Evolutionary conservation across 2,113 vertebrate genomes (phyloP).

Genomic region (Strix uralensis): DNA sequence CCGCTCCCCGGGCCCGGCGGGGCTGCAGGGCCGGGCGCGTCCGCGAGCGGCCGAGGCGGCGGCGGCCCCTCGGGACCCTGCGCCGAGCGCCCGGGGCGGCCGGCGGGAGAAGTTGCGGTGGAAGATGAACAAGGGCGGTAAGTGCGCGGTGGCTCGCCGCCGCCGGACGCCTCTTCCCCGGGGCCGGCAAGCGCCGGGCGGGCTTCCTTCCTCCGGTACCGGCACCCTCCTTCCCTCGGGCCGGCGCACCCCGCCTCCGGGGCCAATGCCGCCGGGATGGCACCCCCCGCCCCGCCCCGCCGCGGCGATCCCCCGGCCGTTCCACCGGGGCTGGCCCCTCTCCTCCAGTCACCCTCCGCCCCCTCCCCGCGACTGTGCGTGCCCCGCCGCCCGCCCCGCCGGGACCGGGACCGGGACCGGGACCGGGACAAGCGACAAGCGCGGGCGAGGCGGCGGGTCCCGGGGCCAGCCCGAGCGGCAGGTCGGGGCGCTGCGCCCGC

Average conservation of each 20-base stretch:
- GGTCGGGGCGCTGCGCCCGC: not conserved
- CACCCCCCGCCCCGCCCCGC: no score
- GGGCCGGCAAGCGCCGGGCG: not conserved
- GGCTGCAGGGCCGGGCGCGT: no score
- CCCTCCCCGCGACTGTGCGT: not conserved
- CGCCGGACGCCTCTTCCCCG: not conserved
- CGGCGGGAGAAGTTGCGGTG: not conserved
- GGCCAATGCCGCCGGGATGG: not conserved
- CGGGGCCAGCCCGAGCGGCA: not conserved
- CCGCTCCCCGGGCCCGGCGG: no score
- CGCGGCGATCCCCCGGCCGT: no score
- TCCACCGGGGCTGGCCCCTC: not conserved
- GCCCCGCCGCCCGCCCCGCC: not conserved
- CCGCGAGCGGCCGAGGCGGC: no score
- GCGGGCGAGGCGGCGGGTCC: not conserved
- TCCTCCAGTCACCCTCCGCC: not conserved
- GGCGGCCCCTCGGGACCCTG: no score
- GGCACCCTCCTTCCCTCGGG: not conserved
- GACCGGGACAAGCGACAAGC: not conserved
- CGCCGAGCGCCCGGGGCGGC: not conserved
- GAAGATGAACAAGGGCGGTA: constrained; percentile 68
- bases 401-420: no score
- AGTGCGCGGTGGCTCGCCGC: not conserved
- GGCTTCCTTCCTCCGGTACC: not conserved
- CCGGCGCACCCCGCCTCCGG: not conserved